Evolutionary conservation across 2,888 invertebrate genomes (phyloP).

Genomic region (Drosophila ustulata): DNA sequence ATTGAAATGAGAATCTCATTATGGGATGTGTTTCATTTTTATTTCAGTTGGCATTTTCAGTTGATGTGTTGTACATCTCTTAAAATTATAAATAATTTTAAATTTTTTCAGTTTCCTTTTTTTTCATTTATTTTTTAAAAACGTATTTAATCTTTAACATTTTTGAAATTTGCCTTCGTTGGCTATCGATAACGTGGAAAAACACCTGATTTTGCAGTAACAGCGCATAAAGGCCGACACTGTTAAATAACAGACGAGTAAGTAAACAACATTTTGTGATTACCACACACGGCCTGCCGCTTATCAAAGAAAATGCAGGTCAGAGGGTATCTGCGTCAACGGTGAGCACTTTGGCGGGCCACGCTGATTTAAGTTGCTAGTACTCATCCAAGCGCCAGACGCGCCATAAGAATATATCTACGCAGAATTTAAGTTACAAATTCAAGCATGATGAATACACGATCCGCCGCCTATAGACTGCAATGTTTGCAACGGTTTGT

Average conservation of each 20-base stretch:
- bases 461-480: slow-evolving; percentile 27
- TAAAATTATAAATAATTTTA: too few relatives aligned
- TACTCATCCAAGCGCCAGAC: slow-evolving; percentile 33
- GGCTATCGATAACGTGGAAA: slow-evolving; percentile 25
- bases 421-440: slow-evolving; percentile 9
- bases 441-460: slow-evolving; percentile 43
- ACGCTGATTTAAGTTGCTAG: slow-evolving; percentile 30
- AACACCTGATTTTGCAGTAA: slow-evolving; percentile 35
- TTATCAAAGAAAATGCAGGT: slow-evolving; percentile 55
- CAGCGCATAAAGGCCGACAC: not conserved
- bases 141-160: too few relatives aligned
- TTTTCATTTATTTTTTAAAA: not conserved
- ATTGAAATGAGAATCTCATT: not conserved
- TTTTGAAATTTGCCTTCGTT: not conserved
- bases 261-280: slow-evolving; percentile 38
- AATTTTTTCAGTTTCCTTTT: not conserved
- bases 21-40: not conserved
- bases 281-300: slow-evolving; percentile 11
- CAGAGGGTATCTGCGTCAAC: slow-evolving; percentile 44
- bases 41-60: not conserved
- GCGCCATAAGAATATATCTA: slow-evolving; percentile 30
- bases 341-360: slow-evolving; percentile 8
- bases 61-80: not conserved
- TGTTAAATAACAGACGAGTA: slow-evolving; percentile 25
- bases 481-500: slow-evolving; percentile 12